Evolutionary conservation across 2,797 vertebrate species (phyloP), one percentile per base, ranked within the genome.

Genomic region (Garrulus glandarius): DNA sequence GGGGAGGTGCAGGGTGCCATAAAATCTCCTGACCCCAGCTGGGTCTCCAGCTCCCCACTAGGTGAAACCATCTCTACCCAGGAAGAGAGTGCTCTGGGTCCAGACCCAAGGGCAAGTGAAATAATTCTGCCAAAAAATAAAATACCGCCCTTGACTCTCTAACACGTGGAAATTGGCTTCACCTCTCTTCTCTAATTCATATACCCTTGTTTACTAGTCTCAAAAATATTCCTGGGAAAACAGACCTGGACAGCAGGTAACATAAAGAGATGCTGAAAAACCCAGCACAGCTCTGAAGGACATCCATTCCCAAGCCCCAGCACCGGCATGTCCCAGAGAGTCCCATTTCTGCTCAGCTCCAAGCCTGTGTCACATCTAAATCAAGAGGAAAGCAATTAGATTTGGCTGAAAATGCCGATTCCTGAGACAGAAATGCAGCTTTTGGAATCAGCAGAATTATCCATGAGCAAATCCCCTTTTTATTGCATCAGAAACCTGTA

Each of bases 371-470:
- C 71, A 52, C 41, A 16, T 24, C 53, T 60, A 77, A 80, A 77
- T 3, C 6, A 46, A 87, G 49, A 88, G 69, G 5, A 50, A 34
- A 49, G 15, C 34, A 69, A 55, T 0, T 2, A 57, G 52, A 44
- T 65, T 47, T 63, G 36, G 52, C 39, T 63, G 50, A 84, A 91
- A 92, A 85, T 21, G 15, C 20, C 0, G 0, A 44, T 76, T 82
- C 78, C n/a, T 34, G 67, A 87, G 68, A n/a, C 57, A 67, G 46
- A 88, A 88, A 74, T 3, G 3, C 24, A 56, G 64, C 56, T 52
- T 89, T 92, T 71, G 52, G 60, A 83, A 74, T 85, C 60, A 88
- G 41, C 30, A 84, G 85, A 93, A 81, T 50, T 89, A 83, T 63
- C 82, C 78, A 17, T 10, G 37, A 83, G 44, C 37, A 92, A 90